These are phyloP conservation scores for Enteromius afrohamiltoni DNA, from an alignment of 2,797 vertebrate species.

Conservation along the genomic window DNA sequence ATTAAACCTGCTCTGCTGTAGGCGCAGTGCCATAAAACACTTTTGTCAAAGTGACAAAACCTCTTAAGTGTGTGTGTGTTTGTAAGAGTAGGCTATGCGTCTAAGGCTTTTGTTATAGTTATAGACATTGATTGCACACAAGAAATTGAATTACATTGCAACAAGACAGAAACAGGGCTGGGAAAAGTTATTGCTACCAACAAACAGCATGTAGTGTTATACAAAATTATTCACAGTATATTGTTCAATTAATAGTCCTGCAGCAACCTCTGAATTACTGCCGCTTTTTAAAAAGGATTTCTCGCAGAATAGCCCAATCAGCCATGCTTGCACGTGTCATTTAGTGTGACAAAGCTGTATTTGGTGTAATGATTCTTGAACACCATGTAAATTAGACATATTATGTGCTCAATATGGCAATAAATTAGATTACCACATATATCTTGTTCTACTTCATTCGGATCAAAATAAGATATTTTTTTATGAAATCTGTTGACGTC, in stretches of 20 bases:
- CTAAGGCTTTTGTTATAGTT: conserved; percentile 53
- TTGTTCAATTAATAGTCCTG: not conserved
- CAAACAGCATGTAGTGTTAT: not conserved
- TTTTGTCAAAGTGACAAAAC: conserved; percentile 73
- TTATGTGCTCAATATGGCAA: conserved; percentile 44
- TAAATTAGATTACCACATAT: conserved; percentile 56
- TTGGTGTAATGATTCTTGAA: conserved; percentile 54
- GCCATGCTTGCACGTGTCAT: conserved; percentile 51
- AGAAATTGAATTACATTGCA: conserved; percentile 69
- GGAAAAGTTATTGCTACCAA: conserved; percentile 35
- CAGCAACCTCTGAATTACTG: conserved; percentile 2
- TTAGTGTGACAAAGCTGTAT: conserved; percentile 52
- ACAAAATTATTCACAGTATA: not conserved
- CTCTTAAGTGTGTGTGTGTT: conserved; percentile 55
- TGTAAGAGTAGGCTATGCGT: not conserved
- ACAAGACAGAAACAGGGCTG: conserved; percentile 64
- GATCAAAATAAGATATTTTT: not conserved
- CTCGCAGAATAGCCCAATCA: conserved; percentile 36
- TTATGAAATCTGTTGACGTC: not conserved
- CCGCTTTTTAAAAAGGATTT: conserved; percentile 25
- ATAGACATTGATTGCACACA: conserved; percentile 72
- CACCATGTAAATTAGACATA: conserved; percentile 50
- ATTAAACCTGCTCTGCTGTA: conserved; percentile 65
- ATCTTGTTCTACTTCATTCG: conserved; percentile 35
- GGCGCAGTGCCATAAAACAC: conserved; percentile 68